phyloP scores from a whole-genome alignment of 2,888 invertebrate genomes.

The Meloe dianella region DNA sequence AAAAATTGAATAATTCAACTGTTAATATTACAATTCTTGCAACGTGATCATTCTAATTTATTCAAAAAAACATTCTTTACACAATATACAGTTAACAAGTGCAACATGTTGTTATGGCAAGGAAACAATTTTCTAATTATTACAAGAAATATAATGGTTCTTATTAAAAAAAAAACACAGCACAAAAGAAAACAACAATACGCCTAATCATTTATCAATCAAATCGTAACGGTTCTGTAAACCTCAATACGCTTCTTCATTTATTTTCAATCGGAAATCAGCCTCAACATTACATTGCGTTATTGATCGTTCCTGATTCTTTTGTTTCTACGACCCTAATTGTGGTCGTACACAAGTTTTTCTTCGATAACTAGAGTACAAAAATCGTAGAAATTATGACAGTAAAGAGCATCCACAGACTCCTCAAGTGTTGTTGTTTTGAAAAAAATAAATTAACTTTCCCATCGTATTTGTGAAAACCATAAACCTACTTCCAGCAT shows the following conservation, averaged over 20 bases:
- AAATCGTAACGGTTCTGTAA: background rate
- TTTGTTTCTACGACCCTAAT: no score
- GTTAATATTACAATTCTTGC: background rate
- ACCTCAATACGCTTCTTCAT: background rate
- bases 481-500: no score
- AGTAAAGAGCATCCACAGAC: no score
- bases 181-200: background rate
- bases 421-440: no score
- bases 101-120: background rate
- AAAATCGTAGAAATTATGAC: no score
- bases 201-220: conserved; percentile 7
- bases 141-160: background rate
- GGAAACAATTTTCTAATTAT: background rate
- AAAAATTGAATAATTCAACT: no score
- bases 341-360: no score
- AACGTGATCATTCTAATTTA: conserved; percentile 9
- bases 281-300: no score
- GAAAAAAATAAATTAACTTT: no score
- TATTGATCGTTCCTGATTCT: no score
- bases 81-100: conserved; percentile 5
- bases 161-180: background rate
- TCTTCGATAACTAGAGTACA: no score
- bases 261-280: background rate
- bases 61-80: conserved; percentile 9
- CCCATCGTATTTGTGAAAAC: no score